phyloP scores from a whole-genome alignment of 2,797 vertebrate species.

The Rhincodon typus region DNA sequence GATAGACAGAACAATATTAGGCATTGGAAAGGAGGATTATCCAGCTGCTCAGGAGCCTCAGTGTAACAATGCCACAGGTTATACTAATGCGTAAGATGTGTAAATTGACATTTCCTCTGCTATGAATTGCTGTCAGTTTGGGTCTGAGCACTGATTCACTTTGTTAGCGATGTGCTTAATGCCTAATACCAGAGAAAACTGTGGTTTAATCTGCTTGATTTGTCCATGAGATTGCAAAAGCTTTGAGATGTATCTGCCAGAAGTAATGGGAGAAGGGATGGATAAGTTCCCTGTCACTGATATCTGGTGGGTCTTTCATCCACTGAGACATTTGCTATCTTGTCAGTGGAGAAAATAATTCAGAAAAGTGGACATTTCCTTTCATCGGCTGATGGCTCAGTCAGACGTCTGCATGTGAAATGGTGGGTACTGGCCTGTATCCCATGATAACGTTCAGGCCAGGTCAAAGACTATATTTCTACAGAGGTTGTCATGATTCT shows the following conservation, averaged over 20 bases:
- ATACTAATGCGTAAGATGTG: constrained; percentile 45
- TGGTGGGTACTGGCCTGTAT: not conserved
- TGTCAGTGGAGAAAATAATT: not conserved
- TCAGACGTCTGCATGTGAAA: not conserved
- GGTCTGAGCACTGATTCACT: constrained; percentile 39
- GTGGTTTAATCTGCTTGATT: constrained; percentile 36
- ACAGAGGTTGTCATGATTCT: too few relatives aligned
- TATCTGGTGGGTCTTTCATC: not conserved
- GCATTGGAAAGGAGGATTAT: constrained; percentile 45
- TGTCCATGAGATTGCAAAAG: not conserved
- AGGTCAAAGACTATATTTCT: not conserved
- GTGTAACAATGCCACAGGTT: constrained; percentile 45
- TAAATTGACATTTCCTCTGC: constrained; percentile 50
- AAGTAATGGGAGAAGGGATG: not conserved
- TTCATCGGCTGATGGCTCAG: not conserved
- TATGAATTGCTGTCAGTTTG: constrained; percentile 40
- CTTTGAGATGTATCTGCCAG: not conserved
- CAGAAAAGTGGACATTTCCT: not conserved
- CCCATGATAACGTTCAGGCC: not conserved
- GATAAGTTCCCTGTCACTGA: not conserved
- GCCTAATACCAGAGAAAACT: constrained; percentile 37
- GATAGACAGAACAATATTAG: constrained; percentile 48
- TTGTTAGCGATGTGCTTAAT: constrained; percentile 32
- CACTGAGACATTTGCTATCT: not conserved
- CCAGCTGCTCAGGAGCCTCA: constrained; percentile 44